phyloP scores from a whole-genome alignment of 2,797 vertebrate species.

The Platalea minor region DNA sequence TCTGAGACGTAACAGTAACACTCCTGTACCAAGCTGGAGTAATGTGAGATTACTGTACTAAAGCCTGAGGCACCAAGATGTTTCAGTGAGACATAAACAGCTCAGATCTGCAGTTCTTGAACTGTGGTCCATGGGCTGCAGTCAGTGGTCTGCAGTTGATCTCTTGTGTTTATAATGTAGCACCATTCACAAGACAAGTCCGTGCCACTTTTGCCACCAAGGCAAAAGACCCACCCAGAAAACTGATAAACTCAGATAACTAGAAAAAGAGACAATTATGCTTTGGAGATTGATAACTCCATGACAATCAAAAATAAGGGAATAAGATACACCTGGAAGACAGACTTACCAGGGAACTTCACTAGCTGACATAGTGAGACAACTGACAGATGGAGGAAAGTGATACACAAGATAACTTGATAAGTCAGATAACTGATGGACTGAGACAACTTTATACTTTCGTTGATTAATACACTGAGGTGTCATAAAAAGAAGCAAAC shows the following conservation, averaged over 20 bases:
- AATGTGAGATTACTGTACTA: background rate
- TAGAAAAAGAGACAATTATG: background rate
- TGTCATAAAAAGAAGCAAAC: background rate
- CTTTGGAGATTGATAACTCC: background rate
- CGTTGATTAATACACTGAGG: slow-evolving; percentile 1
- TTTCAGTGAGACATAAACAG: background rate
- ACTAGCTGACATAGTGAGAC: background rate
- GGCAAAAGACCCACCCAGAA: background rate
- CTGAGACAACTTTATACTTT: background rate
- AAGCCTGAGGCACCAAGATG: background rate
- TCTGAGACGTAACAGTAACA: background rate
- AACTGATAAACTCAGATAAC: background rate
- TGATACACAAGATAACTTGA: background rate
- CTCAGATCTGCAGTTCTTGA: background rate
- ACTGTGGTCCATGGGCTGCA: background rate
- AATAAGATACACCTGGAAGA: background rate
- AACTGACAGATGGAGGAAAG: background rate
- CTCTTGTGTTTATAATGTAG: background rate
- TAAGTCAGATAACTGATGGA: background rate
- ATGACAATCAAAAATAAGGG: background rate
- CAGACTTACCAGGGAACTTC: background rate
- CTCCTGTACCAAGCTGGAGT: background rate
- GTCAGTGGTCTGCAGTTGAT: background rate
- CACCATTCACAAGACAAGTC: background rate
- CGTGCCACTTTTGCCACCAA: background rate